Percentiles rank a stretch among this genome's conserved stretches.
Evolutionary conservation across 1,140 invertebrate genomes (phyloP).

Genomic region (Uloborus diversus): DNA sequence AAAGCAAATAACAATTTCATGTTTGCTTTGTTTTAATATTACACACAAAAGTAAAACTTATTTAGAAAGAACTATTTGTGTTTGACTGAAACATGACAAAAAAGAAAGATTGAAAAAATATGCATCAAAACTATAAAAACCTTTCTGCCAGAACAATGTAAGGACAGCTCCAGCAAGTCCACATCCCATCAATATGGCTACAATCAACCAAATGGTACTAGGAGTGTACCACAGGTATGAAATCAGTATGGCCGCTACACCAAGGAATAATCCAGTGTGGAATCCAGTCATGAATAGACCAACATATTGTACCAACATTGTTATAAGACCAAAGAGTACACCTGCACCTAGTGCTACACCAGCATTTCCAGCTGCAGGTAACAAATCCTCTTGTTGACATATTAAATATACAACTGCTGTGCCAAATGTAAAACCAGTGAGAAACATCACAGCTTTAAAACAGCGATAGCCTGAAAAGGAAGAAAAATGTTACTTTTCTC

Average conservation of each 20-base stretch:
- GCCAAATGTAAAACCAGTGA: slow-evolving; percentile 87
- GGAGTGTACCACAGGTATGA: slow-evolving; percentile 65
- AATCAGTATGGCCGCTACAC: slow-evolving; percentile 70
- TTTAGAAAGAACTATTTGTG: too few relatives aligned
- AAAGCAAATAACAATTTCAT: too few relatives aligned
- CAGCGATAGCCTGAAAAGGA: slow-evolving; percentile 81
- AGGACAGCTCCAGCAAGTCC: slow-evolving; percentile 77
- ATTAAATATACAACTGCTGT: slow-evolving; percentile 79
- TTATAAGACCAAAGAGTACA: slow-evolving; percentile 80
- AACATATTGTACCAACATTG: slow-evolving; percentile 81
- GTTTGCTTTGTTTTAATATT: too few relatives aligned
- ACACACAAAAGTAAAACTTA: too few relatives aligned
- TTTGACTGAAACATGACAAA: too few relatives aligned
- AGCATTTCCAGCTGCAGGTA: slow-evolving; percentile 79
- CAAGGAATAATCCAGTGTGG: slow-evolving; percentile 77
- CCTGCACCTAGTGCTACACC: slow-evolving; percentile 79
- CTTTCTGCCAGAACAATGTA: slow-evolving; percentile 70
- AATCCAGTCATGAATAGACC: slow-evolving; percentile 86
- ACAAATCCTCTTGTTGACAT: slow-evolving; percentile 77
- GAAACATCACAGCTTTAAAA: slow-evolving; percentile 89
- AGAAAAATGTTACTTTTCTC: too few relatives aligned
- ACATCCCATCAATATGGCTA: slow-evolving; percentile 73
- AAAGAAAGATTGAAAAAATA: too few relatives aligned
- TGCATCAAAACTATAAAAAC: too few relatives aligned
- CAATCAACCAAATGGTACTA: slow-evolving; percentile 74